Evolutionary conservation across 2,888 invertebrate genomes (phyloP), one percentile per base, ranked within the genome.

Genomic region (Agrilus biguttatus): DNA sequence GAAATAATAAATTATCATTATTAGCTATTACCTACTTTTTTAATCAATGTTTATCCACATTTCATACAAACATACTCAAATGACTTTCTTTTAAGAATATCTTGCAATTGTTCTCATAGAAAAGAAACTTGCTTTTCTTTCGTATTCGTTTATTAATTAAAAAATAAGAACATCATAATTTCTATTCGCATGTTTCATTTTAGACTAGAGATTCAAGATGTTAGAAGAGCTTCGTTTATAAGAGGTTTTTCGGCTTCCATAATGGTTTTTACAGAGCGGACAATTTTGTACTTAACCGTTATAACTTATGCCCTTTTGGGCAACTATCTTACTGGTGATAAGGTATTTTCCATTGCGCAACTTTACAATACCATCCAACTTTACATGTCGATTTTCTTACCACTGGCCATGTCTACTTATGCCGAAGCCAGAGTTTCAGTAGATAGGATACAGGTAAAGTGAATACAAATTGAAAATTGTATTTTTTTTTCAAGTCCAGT

Each of bases 271-370:
- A 86, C 90, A 0, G 85, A 89, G 57, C 78, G 92, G 49, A 74
- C 89, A 39, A 83, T 90, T 2, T 70, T 91, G 8, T 88, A 83
- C 59, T 76, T 86, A 47, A 87, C 88, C 3, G 73, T 93, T 42
- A 70, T 87, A 38, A 75, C 83, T 1, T 88, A 80, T 58, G 81
- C 84, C 10, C 67, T 88, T 3, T 66, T 78, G 51, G 85, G 82
- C 13, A 56, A 70, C 44, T 49, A 46, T n/a, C 57, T 71, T 49
- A 65, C 67, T 8, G 73, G 78, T 0, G 78, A 79, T 43, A 74
- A 80, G 55, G 81, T 83, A 0, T 86, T 85, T 62, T 79, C 85
- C 0, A 71, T 83, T 55, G 82, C 85, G 4, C 83, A 83, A 55
- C 82, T 83, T 60, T 83, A 79, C 57, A 85, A 86, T 58, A 72